A percentile compares a stretch with the other conserved stretches of the same genome.
Conservation (phyloP, 2,888 invertebrate genomes). For the Eupithecia dodoneata region DNA sequence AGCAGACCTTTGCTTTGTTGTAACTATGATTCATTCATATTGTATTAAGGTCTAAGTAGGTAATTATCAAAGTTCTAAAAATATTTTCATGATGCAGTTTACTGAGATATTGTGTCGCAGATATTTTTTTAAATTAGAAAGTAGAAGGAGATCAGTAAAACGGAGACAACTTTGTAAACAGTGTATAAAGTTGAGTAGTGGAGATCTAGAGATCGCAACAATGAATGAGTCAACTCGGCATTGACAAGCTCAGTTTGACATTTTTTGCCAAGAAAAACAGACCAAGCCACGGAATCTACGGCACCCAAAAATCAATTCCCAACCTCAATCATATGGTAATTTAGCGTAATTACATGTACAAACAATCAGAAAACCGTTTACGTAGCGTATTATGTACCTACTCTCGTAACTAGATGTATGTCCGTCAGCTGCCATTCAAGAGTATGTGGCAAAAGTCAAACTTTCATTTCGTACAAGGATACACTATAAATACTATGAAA, state of each 20-base stretch:
- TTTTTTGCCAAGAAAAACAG: slow-evolving; percentile 77
- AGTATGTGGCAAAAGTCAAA: slow-evolving; percentile 85
- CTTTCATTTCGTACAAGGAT: slow-evolving; percentile 84
- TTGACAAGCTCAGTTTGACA: slow-evolving; percentile 84
- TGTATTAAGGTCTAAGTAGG: background rate
- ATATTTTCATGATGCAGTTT: background rate
- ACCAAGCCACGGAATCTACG: slow-evolving; percentile 59
- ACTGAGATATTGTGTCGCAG: background rate
- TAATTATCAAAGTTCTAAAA: background rate
- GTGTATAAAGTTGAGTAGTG: slow-evolving; percentile 54
- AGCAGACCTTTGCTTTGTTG: background rate
- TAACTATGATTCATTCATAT: background rate
- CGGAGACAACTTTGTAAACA: slow-evolving; percentile 53
- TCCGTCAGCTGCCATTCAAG: slow-evolving; percentile 84
- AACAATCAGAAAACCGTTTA: slow-evolving; percentile 65
- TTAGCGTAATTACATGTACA: slow-evolving; percentile 60
- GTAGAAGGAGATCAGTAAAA: background rate
- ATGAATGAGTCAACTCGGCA: slow-evolving; percentile 83
- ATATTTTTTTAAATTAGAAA: slow-evolving; percentile 14
- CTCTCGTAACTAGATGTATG: slow-evolving; percentile 77
- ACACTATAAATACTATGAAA: slow-evolving; percentile 82
- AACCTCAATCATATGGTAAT: slow-evolving; percentile 51
- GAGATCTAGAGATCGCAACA: slow-evolving; percentile 68
- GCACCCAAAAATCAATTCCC: slow-evolving; percentile 60
- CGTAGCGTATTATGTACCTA: slow-evolving; percentile 71